Percentiles rank a stretch among this genome's conserved stretches.
Evolutionary conservation across 1,140 invertebrate species (phyloP).

Genomic region (Trialeurodes vaporariorum): DNA sequence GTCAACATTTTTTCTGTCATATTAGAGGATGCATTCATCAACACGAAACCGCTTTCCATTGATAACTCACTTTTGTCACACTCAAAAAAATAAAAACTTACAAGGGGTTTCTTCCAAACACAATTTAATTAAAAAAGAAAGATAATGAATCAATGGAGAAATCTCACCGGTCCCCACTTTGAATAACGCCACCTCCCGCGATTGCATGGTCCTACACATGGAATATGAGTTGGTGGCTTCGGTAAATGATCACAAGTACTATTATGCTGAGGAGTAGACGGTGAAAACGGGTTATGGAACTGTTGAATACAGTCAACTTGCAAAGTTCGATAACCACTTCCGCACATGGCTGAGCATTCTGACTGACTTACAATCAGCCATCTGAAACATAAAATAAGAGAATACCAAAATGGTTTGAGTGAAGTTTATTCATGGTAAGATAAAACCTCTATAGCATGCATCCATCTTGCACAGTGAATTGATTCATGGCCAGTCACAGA

Average conservation of each 20-base stretch:
- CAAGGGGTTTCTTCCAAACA: too few species aligned
- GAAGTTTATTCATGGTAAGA: too few species aligned
- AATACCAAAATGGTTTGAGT: too few species aligned
- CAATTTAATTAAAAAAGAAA: not conserved
- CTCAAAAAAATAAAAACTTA: too few species aligned
- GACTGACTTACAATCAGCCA: slow-evolving; percentile 42
- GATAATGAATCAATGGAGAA: slow-evolving; percentile 1
- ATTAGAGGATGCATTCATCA: too few species aligned
- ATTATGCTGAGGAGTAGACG: slow-evolving; percentile 30
- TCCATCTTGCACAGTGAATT: too few species aligned
- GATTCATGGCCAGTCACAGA: too few species aligned
- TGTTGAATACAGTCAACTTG: slow-evolving; percentile 41
- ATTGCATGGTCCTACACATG: slow-evolving; percentile 53
- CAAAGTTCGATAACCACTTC: slow-evolving; percentile 44
- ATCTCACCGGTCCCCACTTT: slow-evolving; percentile 48
- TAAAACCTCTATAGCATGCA: too few species aligned
- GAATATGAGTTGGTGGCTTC: slow-evolving; percentile 40
- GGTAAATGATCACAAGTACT: slow-evolving; percentile 41
- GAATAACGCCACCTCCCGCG: slow-evolving; percentile 54
- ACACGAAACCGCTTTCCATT: too few species aligned
- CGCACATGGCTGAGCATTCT: slow-evolving; percentile 60
- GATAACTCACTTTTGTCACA: too few species aligned
- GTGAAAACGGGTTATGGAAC: slow-evolving; percentile 21
- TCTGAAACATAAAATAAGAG: slow-evolving; percentile 30
- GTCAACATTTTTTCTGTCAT: too few species aligned